Evolutionary conservation across 2,113 vertebrate species (phyloP), one percentile per base, ranked within the genome.

Genomic region (Thoracochromis brauschi): DNA sequence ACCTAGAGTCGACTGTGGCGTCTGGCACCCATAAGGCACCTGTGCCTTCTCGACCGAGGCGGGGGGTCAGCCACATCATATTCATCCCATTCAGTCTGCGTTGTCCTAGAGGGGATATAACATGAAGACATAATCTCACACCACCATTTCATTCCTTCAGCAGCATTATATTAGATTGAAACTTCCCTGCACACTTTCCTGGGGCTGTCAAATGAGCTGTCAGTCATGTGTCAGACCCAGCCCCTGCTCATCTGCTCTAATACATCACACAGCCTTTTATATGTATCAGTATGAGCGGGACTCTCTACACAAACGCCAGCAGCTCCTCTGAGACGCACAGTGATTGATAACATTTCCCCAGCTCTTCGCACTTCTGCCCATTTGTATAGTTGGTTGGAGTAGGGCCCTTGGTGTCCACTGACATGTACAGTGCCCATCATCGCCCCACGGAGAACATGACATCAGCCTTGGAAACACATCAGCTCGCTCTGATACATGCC

Each of bases 201-300:
- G 85, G 84, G 95, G 92, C 95, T 96, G 96, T 96, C 96, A 96
- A 96, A 96, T 94, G 94, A 94, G 95, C 95, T 95, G 96, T 96
- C 96, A 94, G 93, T 96, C 96, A 96, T 90, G 92, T 95, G 95
- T 96, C 95, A 96, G 84, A 83, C 81, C 79, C 57, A 1, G 88
- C 84, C 88, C 87, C 80, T 92, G 90, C 92, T 96, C 95, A 95
- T 96, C 94, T 92, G 94, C 94, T 94, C 93, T 94, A 96, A 96
- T 96, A 95, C 95, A 96, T 96, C 94, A 95, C 94, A 93, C 92
- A 89, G 91, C 89, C 90, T 93, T 95, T 95, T 95, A 94, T 93
- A 94, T 93, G 95, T 87, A 95, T 93, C 94, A 90, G 85, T 86
- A 85, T 87, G 94, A 93, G 90, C 13, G 86, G 85, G 89, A 89